Conservation (phyloP, 2,888 invertebrate genomes). For the Epirrita christyi region DNA sequence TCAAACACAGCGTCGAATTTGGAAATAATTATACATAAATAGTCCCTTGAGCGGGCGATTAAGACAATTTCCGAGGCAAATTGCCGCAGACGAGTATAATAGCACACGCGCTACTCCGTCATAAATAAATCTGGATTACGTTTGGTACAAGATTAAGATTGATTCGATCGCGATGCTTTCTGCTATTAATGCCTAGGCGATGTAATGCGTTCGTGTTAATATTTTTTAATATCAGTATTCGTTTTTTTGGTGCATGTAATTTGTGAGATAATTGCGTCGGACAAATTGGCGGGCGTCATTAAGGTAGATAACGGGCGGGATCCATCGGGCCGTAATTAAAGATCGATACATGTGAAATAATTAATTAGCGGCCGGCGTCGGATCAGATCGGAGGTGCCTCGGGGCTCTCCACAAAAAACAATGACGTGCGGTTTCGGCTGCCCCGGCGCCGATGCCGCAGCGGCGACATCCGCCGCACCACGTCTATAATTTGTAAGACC, state of each 20-base stretch:
- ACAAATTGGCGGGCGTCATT: slow-evolving; percentile 81
- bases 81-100: slow-evolving; percentile 85
- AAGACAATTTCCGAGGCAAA: slow-evolving; percentile 85
- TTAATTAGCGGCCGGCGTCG: slow-evolving; percentile 77
- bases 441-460: slow-evolving; percentile 74
- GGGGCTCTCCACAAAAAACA: slow-evolving; percentile 80
- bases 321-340: slow-evolving; percentile 78
- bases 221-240: slow-evolving; percentile 75
- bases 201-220: slow-evolving; percentile 79
- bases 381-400: slow-evolving; percentile 71
- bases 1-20: slow-evolving; percentile 84
- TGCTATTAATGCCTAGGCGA: slow-evolving; percentile 77
- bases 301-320: slow-evolving; percentile 75
- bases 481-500: slow-evolving; percentile 82
- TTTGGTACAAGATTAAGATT: slow-evolving; percentile 84
- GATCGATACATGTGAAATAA: slow-evolving; percentile 84
- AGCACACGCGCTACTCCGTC: slow-evolving; percentile 81
- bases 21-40: slow-evolving; percentile 86
- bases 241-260: slow-evolving; percentile 74
- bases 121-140: slow-evolving; percentile 85
- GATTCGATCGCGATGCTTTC: slow-evolving; percentile 82
- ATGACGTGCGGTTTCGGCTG: slow-evolving; percentile 82
- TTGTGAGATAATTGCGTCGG: slow-evolving; percentile 79
- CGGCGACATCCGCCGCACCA: slow-evolving; percentile 79
- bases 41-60: slow-evolving; percentile 85